phyloP scores from a whole-genome alignment of 2,888 invertebrate species.

The Hetaerina titia region DNA sequence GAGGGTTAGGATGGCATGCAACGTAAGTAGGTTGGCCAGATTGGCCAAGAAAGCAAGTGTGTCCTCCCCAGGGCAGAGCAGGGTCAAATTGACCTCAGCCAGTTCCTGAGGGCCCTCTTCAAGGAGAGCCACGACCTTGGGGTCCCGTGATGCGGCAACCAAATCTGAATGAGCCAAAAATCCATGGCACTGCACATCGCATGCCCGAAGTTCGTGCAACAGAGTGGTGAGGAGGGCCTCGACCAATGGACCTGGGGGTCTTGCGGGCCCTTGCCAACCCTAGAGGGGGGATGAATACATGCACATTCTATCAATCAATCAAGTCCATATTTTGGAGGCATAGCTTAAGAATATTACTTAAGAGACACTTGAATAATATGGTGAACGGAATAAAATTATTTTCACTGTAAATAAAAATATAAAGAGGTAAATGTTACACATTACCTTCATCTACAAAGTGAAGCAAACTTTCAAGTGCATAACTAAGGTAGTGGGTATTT shows the following conservation, averaged over 20 bases:
- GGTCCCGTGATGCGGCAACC: slow-evolving; percentile 70
- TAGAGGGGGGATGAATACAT: slow-evolving; percentile 42
- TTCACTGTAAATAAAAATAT: too few species aligned
- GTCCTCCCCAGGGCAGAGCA: slow-evolving; percentile 74
- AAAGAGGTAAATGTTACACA: too few species aligned
- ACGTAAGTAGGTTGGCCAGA: slow-evolving; percentile 76
- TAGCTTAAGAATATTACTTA: neutral
- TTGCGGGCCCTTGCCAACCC: slow-evolving; percentile 67
- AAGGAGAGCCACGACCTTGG: slow-evolving; percentile 73
- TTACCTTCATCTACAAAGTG: too few species aligned
- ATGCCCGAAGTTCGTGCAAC: slow-evolving; percentile 71
- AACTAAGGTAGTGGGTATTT: too few species aligned
- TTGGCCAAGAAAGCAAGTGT: slow-evolving; percentile 76
- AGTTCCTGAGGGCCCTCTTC: slow-evolving; percentile 73
- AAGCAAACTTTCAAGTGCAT: too few species aligned
- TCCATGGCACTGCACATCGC: slow-evolving; percentile 33
- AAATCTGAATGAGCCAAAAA: slow-evolving; percentile 70
- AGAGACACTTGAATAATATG: too few species aligned
- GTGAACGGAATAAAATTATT: too few species aligned
- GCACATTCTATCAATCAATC: neutral
- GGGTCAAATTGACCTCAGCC: slow-evolving; percentile 73
- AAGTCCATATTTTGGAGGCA: neutral
- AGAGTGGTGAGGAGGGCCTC: slow-evolving; percentile 72
- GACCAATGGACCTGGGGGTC: slow-evolving; percentile 69
- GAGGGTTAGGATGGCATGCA: slow-evolving; percentile 74